Base-by-base conservation (phyloP, 2,113 vertebrate species). In the Argyrosomus japonicus region DNA sequence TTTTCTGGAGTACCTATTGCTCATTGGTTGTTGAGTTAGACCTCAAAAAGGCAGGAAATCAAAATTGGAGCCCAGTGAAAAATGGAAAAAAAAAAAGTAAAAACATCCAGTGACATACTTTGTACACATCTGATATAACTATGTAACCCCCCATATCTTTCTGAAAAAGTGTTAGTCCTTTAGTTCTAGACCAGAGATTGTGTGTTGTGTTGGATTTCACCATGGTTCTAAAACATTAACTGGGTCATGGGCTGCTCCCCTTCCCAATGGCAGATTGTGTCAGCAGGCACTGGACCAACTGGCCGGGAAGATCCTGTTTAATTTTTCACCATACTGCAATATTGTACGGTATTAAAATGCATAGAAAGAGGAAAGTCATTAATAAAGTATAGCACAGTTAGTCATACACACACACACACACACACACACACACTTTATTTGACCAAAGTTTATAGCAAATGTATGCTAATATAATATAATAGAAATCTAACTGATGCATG, bases 231-330 rank as follows among this genome's bases (percentile, higher is more conserved):
- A 88, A 86, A 83, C 84, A 83, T 86, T 83, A 92, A 93, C 68
- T 92, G 84, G 91, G 90, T 93, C 89, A 93, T 57, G 63, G 68
- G 64, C 82, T 71, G 87, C 84, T 88, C 88, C 74, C 62, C 61
- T 81, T 92, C 79, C 85, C 87, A 81, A 64, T 90, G 77, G 88
- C 90, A 90, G 89, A 88, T 89, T 90, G 91, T 90, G 78, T 89
- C 84, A 85, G 87, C 78, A 85, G 91, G 91, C 89, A 68, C 40
- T 56, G 56, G 69, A 90, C 81, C 88, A 92, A 90, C 77, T 91
- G 89, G 90, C 84, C 80, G 81, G 18, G 47, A 85, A 76, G 74
- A 65, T 71, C n/a, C 83, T 92, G 65, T 74, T 88, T 62, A 82
- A 91, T 92, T 78, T 90, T 93, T 90, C 83, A 91, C 84, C 54